phyloP scores from a whole-genome alignment of 1,140 invertebrate genomes.

The Neelides sp. region DNA sequence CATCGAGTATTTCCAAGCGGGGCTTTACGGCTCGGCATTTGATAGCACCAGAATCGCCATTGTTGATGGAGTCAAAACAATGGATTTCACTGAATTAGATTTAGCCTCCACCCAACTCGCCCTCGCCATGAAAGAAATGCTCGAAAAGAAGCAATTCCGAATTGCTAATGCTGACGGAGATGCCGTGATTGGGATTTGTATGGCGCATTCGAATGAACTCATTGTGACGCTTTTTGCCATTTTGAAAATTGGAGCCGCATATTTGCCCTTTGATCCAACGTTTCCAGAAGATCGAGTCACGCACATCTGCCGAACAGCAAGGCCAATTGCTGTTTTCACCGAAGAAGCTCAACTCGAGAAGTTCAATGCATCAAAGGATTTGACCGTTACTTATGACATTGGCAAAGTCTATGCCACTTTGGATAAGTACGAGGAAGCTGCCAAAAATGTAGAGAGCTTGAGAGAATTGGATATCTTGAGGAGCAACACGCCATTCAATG shows the following conservation, averaged over 20 bases:
- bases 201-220: constrained; percentile 58
- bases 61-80: constrained; percentile 6
- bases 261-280: constrained; percentile 62
- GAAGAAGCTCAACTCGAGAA: no score
- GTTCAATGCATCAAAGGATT: constrained; percentile 14
- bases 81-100: constrained; percentile 12
- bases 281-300: constrained; percentile 59
- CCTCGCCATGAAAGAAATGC: neutral
- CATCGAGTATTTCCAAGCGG: constrained; percentile 5
- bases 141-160: neutral
- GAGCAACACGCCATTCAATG: no score
- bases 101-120: neutral
- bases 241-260: constrained; percentile 67
- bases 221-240: constrained; percentile 55
- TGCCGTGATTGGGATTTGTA: constrained; percentile 49
- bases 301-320: constrained; percentile 48
- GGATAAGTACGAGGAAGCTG: neutral
- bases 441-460: constrained; percentile 3
- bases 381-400: neutral
- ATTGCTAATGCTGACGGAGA: constrained; percentile 16
- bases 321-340: no score
- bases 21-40: neutral
- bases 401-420: neutral
- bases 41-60: neutral
- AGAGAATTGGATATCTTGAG: neutral